Base-by-base conservation (phyloP, 2,888 invertebrate species). In the Ectropis crepuscularia region DNA sequence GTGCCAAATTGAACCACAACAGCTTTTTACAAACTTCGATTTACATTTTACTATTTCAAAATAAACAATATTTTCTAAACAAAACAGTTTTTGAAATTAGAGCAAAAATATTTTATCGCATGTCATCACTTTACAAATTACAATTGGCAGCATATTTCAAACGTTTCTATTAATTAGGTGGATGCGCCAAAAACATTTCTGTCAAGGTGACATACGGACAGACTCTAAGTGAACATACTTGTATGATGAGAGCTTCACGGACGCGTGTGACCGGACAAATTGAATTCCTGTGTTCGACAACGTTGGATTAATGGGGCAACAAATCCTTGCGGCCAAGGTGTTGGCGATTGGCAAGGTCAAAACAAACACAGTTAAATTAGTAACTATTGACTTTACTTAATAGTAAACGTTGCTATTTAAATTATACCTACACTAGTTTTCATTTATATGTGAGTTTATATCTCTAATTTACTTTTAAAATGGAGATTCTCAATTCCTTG, bases 201-300 rank as follows among this genome's bases (percentile, higher is more conserved):
- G 51, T 51, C 51, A 51, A 51, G 51, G 70, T 68, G 70, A 76
- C 74, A 69, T 69, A 28, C 16, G 16, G 72, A 67, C 72, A 67
- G 63, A 62, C 73, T 73, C 73, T 74, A 75, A 79, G 72, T 76
- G 70, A 73, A 67, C 62, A 70, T 46, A 72, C 70, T 66, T 72
- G 76, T 78, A 42, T 43, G 42, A 43, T 53, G 53, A 9, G 37
- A 70, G 68, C 69, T 69, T 61, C 60, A 62, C 68, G 57, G 43
- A 46, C 53, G 53, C 47, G 59, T 43, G 43, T 38, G 51, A 41
- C 50, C 50, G 45, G n/a, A n/a, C 38, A 61, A 74, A 76, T 74
- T 71, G 73, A 73, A 68, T 70, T 74, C 67, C 69, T 57, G 67
- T 76, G 74, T 74, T 74, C 67, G 67, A 62, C 66, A 65, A 49